phyloP scores from a whole-genome alignment of 2,113 vertebrate genomes.

The Tupaia tana region DNA sequence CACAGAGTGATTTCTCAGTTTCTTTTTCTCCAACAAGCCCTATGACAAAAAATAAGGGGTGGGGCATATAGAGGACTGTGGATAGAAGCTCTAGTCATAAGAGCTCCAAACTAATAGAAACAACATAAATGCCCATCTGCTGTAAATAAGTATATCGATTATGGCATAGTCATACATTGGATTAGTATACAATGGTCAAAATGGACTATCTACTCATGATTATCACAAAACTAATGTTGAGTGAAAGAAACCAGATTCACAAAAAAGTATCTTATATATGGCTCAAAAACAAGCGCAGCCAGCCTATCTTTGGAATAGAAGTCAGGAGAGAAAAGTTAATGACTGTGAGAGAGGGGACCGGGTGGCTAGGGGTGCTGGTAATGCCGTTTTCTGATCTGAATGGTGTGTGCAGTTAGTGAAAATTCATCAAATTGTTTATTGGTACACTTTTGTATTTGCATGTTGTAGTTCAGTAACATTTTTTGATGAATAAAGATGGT shows the following conservation, averaged over 20 bases:
- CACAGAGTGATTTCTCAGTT: too few relatives aligned
- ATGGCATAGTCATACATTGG: neutral
- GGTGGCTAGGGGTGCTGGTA: neutral
- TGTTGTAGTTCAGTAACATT: neutral
- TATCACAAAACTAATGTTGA: slow-evolving; percentile 6
- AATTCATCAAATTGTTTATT: neutral
- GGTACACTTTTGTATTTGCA: neutral
- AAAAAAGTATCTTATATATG: neutral
- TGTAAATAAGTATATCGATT: neutral
- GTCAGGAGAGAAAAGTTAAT: neutral
- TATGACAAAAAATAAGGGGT: too few relatives aligned
- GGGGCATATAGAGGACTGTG: too few relatives aligned
- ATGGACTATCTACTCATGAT: neutral
- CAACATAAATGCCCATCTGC: neutral
- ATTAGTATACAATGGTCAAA: neutral
- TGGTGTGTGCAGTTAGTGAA: neutral
- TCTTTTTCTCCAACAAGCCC: too few relatives aligned
- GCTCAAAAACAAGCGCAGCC: neutral
- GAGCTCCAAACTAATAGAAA: neutral
- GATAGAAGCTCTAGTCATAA: neutral
- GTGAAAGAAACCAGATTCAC: neutral
- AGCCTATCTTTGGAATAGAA: neutral
- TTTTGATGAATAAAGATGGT: neutral
- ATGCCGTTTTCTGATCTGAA: neutral
- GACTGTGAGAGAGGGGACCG: too few relatives aligned